Base-by-base conservation (phyloP, 2,888 invertebrate genomes). In the Polietes domitor region DNA sequence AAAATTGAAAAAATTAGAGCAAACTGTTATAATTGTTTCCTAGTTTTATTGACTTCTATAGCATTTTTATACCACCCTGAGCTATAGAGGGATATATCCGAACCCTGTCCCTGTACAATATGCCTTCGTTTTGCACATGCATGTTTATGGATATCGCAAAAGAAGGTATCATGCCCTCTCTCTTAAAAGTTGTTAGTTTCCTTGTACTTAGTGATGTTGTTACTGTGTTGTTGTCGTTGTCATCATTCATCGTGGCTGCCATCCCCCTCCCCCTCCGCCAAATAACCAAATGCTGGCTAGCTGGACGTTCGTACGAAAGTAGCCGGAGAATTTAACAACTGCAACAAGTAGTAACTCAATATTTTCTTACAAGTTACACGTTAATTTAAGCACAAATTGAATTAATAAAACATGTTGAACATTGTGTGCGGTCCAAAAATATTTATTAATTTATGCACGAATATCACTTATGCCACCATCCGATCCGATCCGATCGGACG, bases 321-420 rank as follows among this genome's bases (percentile, higher is more conserved):
- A 26, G 26, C 10, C 58, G 63, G 80, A 28, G 58, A 77, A 72
- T 53, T 32, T 10, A 37, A n/a, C n/a, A 37, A 41, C 28, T 50
- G 37, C 28, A 72, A 53, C 63, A 55, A 75, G 72, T 82, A 85
- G 83, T 89, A 90, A 90, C 89, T 89, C 88, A 89, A 90, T 90
- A 90, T 86, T 89, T 43, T n/a, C n/a, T 89, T 89, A 89, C 89
- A 89, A 68, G 89, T 90, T 90, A 90, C 88, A 91, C 90, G 91
- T 92, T 92, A 92, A 92, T 92, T 92, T 92, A 92, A 90, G 89
- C 92, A 91, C 92, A 92, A 92, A 92, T 92, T 92, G 92, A 92
- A 92, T 92, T 92, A 92, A 92, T 92, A 92, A 92, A 92, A 91
- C 91, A 92, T 92, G 92, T 92, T 91, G 87, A 87, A 90, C 92